Evolutionary conservation across 2,888 invertebrate genomes (phyloP).

Genomic region (Scotopteryx bipunctaria): DNA sequence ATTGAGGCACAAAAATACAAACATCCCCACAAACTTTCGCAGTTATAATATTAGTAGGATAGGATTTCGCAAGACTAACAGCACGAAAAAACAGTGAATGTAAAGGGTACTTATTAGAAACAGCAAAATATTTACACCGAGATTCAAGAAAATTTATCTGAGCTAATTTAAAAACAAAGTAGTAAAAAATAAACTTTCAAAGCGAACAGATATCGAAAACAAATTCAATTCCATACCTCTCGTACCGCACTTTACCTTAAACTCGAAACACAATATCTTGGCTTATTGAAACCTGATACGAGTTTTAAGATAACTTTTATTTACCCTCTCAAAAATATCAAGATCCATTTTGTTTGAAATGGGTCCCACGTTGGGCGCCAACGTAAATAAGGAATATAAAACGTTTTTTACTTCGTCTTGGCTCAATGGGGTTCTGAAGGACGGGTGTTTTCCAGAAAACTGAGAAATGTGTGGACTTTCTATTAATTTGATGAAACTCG

Average conservation of each 20-base stretch:
- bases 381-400: conserved; percentile 38
- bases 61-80: no score
- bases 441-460: conserved; percentile 10
- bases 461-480: neutral
- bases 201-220: conserved; percentile 17
- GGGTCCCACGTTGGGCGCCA: conserved; percentile 49
- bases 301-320: conserved; percentile 38
- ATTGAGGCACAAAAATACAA: no score
- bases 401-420: conserved; percentile 36
- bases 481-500: no score
- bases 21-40: no score
- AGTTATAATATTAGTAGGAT: no score
- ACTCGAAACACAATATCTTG: conserved; percentile 37
- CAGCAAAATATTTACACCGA: no score
- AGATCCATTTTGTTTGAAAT: conserved; percentile 41
- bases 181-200: conserved; percentile 16
- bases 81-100: no score
- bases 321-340: conserved; percentile 36
- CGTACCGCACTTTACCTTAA: conserved; percentile 24
- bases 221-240: conserved; percentile 29
- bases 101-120: no score
- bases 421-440: conserved; percentile 19
- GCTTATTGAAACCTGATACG: conserved; percentile 38
- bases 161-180: conserved; percentile 1
- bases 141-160: conserved; percentile 2